These are phyloP conservation scores for Stichopus horrens DNA, from an alignment of 53 echinoderm and acorn worm genomes.

Conservation along the genomic window DNA sequence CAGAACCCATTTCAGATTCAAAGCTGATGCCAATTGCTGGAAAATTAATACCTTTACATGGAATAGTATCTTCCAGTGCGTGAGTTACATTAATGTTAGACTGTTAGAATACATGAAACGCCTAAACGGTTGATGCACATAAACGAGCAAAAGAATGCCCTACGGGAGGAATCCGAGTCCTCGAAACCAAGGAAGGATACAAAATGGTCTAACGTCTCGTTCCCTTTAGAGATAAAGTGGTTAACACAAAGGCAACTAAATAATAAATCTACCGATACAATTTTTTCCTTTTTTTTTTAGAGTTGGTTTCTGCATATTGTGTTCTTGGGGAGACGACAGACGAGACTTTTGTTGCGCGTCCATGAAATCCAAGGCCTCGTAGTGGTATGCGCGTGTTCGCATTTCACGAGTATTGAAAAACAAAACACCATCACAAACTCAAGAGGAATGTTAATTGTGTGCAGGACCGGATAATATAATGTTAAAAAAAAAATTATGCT, in stretches of 20 bases:
- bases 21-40: conserved; percentile 4
- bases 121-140: conserved; percentile 2
- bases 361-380: not conserved
- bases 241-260: not conserved
- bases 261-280: not conserved
- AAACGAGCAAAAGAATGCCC: not conserved
- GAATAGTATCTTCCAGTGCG: not conserved
- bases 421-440: no score
- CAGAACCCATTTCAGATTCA: not conserved
- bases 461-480: no score
- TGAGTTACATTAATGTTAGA: not conserved
- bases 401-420: no score
- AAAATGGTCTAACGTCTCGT: not conserved
- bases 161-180: not conserved
- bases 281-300: not conserved
- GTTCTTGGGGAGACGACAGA: not conserved
- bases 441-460: no score
- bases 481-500: no score
- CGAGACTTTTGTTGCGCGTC: not conserved
- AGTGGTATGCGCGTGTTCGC: no score
- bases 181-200: not conserved
- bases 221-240: conserved; percentile 6
- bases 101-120: not conserved
- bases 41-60: conserved; percentile 2
- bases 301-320: not conserved